These are phyloP conservation scores for Drosophila histrio DNA, from an alignment of 2,888 invertebrate species.

Conservation along the genomic window DNA sequence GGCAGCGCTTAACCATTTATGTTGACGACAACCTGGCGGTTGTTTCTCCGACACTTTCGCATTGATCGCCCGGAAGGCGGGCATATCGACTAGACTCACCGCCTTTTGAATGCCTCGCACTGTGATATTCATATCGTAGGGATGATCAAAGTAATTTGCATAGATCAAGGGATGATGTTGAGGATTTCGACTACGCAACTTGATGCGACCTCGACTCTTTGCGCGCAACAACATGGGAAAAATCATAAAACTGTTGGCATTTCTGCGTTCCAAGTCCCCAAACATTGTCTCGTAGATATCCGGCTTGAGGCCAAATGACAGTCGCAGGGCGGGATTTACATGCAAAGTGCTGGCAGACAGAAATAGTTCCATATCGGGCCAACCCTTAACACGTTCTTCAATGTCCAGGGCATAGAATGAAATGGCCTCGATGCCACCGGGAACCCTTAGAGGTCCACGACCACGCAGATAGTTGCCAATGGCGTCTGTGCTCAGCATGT, in stretches of 20 bases:
- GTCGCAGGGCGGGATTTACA: constrained; percentile 73
- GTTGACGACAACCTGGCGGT: constrained; percentile 86
- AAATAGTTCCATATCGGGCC: constrained; percentile 89
- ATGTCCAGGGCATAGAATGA: constrained; percentile 87
- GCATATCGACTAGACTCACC: constrained; percentile 84
- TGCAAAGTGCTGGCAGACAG: constrained; percentile 85
- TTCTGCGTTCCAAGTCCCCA: constrained; percentile 72
- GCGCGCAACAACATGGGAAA: constrained; percentile 88
- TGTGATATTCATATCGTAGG: constrained; percentile 87
- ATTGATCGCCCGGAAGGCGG: constrained; percentile 85
- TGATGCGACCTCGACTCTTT: constrained; percentile 88
- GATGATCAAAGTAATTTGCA: constrained; percentile 88
- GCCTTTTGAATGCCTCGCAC: constrained; percentile 86
- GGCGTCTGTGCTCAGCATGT: constrained; percentile 53
- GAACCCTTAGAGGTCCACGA: constrained; percentile 84
- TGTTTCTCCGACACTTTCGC: constrained; percentile 85
- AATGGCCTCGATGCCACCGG: constrained; percentile 87
- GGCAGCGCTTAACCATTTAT: constrained; percentile 85
- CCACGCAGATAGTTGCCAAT: constrained; percentile 58
- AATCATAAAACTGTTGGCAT: constrained; percentile 85
- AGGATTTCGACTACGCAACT: constrained; percentile 87
- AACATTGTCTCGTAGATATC: constrained; percentile 84
- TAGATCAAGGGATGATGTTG: constrained; percentile 88
- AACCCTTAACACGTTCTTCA: constrained; percentile 48
- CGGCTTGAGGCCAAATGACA: constrained; percentile 84